These are phyloP conservation scores for Anseranas semipalmata DNA, from an alignment of 2,113 vertebrate species.

Conservation along the genomic window DNA sequence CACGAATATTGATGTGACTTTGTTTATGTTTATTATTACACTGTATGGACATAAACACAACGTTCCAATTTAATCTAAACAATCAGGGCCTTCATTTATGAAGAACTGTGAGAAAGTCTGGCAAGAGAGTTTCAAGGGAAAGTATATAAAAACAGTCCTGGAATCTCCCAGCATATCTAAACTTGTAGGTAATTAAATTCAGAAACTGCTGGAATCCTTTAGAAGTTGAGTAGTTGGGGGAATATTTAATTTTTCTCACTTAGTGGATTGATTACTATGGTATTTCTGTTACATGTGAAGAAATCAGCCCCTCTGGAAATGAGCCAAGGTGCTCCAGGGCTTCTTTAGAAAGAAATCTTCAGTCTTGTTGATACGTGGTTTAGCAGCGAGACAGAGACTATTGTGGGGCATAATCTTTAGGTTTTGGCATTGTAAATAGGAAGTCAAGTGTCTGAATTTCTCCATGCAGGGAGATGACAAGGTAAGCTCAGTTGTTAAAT, in stretches of 20 bases:
- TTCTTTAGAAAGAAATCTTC: not conserved
- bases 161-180: conserved; percentile 31
- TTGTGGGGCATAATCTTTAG: not conserved
- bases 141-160: not conserved
- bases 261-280: conserved; percentile 41
- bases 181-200: conserved; percentile 30
- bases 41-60: conserved; percentile 66
- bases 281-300: conserved; percentile 27
- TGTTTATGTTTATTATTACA: conserved; percentile 38
- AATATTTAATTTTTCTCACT: conserved; percentile 51
- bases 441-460: not conserved
- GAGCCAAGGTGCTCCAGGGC: conserved; percentile 27
- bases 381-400: not conserved
- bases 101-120: conserved; percentile 63
- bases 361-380: not conserved
- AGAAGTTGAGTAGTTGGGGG: conserved; percentile 33
- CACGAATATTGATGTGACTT: conserved; percentile 44
- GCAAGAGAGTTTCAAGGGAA: conserved; percentile 15
- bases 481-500: not conserved
- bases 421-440: conserved; percentile 10
- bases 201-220: conserved; percentile 50
- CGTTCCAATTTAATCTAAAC: conserved; percentile 68
- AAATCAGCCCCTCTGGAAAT: conserved; percentile 4
- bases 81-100: conserved; percentile 52
- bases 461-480: not conserved